A percentile compares a stretch with the other conserved stretches of the same genome.
Conservation (phyloP, 2,888 invertebrate species). For the Philaethria dido region DNA sequence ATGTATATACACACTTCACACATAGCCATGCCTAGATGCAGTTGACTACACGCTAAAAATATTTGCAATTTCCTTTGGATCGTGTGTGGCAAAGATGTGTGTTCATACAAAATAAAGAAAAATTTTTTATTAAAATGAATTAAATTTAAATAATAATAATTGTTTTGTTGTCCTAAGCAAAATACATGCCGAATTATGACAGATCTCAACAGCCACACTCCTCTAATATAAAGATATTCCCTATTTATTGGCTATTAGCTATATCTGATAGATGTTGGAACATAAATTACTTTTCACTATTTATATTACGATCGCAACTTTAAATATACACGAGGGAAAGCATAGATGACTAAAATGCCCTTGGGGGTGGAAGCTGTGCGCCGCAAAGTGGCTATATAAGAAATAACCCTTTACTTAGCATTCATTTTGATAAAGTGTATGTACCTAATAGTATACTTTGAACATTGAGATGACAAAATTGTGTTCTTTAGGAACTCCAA, state of each 20-base stretch:
- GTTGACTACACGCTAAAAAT: constrained; percentile 57
- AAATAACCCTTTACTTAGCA: constrained; percentile 1
- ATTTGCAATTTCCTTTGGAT: constrained; percentile 65
- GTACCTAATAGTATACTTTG: too few relatives aligned
- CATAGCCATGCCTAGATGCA: constrained; percentile 53
- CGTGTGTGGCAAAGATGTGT: constrained; percentile 44
- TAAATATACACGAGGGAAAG: constrained; percentile 3
- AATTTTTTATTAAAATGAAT: neutral
- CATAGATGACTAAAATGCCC: constrained; percentile 8
- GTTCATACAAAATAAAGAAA: constrained; percentile 29
- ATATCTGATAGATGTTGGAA: neutral
- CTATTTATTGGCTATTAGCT: neutral
- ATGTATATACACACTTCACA: constrained; percentile 48
- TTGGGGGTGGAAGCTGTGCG: constrained; percentile 1
- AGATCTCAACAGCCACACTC: too few relatives aligned
- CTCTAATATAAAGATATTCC: too few relatives aligned
- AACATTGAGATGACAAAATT: neutral
- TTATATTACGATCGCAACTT: neutral
- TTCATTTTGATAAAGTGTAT: neutral
- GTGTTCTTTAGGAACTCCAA: neutral
- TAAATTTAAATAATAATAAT: too few relatives aligned
- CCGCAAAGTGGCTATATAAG: neutral
- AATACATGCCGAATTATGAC: too few relatives aligned
- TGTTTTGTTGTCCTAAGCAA: too few relatives aligned
- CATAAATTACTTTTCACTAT: neutral